These are phyloP conservation scores for Brachyptera putata DNA, from an alignment of 2,888 invertebrate genomes.

Conservation along the genomic window DNA sequence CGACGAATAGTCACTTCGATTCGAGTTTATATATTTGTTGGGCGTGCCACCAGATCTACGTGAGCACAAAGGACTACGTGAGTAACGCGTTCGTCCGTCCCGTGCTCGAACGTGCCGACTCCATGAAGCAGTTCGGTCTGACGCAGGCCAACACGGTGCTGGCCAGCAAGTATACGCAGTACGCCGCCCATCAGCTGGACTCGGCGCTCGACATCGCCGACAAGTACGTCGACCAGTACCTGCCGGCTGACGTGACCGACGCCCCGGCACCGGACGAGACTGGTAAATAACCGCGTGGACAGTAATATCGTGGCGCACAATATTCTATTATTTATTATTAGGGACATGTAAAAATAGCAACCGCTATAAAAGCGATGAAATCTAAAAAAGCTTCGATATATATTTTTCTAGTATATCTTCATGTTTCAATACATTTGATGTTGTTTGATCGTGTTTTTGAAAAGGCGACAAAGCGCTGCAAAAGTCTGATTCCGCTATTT, in stretches of 20 bases:
- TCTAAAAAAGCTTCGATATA: too few species aligned
- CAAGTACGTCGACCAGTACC: slow-evolving; percentile 75
- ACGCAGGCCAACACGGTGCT: slow-evolving; percentile 52
- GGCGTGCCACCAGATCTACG: slow-evolving; percentile 61
- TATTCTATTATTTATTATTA: too few species aligned
- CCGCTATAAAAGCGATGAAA: too few species aligned
- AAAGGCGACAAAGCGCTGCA: too few species aligned
- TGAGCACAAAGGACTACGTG: slow-evolving; percentile 73
- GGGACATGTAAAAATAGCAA: too few species aligned
- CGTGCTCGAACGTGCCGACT: slow-evolving; percentile 73
- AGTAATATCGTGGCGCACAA: too few species aligned
- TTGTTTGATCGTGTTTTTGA: too few species aligned
- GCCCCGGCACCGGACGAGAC: slow-evolving; percentile 35
- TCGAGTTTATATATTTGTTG: slow-evolving; percentile 34
- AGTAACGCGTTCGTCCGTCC: slow-evolving; percentile 59
- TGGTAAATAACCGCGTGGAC: too few species aligned
- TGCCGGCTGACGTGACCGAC: slow-evolving; percentile 62
- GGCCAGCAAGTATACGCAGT: slow-evolving; percentile 66
- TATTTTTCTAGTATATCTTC: too few species aligned
- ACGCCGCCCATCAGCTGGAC: slow-evolving; percentile 69
- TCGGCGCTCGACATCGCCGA: slow-evolving; percentile 73
- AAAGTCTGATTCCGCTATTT: too few species aligned
- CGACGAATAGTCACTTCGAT: too few species aligned
- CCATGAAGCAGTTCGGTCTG: slow-evolving; percentile 69
- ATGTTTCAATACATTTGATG: too few species aligned